Evolutionary conservation across 2,113 vertebrate genomes (phyloP).

Genomic region (Etheostoma spectabile): DNA sequence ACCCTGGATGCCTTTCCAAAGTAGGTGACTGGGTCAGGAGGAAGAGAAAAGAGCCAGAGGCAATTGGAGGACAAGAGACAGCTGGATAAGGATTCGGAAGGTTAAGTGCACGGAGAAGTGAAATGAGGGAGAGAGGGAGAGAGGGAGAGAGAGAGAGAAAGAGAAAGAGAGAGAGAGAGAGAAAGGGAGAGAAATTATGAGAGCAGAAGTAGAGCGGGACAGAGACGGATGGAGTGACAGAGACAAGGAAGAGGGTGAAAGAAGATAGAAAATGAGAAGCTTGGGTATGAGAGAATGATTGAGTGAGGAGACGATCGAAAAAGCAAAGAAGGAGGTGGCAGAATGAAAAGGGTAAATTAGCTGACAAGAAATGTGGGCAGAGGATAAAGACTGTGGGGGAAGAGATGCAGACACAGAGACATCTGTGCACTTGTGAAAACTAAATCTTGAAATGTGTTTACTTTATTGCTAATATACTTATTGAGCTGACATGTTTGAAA

Average conservation of each 20-base stretch:
- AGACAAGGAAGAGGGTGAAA: constrained; percentile 30
- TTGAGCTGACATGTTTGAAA: too few relatives aligned
- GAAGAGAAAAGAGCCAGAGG: constrained; percentile 7
- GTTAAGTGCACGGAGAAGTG: constrained; percentile 45
- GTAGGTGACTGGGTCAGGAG: constrained; percentile 43
- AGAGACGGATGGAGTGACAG: constrained; percentile 52
- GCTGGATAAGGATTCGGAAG: constrained; percentile 40
- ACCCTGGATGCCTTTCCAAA: constrained; percentile 13
- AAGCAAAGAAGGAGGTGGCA: constrained; percentile 40
- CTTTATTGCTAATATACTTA: too few relatives aligned
- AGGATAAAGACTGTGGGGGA: constrained; percentile 32
- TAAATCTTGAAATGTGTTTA: not conserved
- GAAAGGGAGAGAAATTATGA: constrained; percentile 18
- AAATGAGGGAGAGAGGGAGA: constrained; percentile 13
- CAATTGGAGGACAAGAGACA: constrained; percentile 43
- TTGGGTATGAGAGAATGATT: constrained; percentile 53
- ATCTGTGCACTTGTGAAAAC: not conserved
- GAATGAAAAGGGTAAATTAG: constrained; percentile 56
- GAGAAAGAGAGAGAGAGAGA: not conserved
- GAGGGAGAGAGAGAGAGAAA: not conserved
- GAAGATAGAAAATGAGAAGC: constrained; percentile 47
- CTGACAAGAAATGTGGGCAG: constrained; percentile 41
- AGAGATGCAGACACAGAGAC: constrained; percentile 12
- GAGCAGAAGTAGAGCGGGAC: constrained; percentile 15
- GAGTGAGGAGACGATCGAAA: constrained; percentile 41